Conservation (phyloP, 2,113 vertebrate genomes). For the Mobula hypostoma region DNA sequence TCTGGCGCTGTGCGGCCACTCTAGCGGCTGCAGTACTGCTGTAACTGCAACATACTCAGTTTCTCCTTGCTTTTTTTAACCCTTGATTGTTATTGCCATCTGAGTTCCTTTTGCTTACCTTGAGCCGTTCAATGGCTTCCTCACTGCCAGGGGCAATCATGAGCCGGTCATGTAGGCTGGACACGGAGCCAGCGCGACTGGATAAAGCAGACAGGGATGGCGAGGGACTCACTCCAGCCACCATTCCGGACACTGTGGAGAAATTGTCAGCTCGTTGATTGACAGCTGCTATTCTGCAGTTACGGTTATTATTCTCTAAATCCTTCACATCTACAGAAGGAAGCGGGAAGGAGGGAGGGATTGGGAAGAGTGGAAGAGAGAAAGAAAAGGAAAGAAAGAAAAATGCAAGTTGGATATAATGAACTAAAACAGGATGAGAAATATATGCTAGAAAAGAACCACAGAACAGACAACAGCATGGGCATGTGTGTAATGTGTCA, state of each 20-base stretch:
- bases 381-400: constrained; percentile 42
- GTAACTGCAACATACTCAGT: background rate
- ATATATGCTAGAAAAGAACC: constrained; percentile 31
- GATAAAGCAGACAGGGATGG: constrained; percentile 85
- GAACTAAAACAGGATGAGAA: constrained; percentile 19
- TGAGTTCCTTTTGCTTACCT: constrained; percentile 59
- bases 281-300: constrained; percentile 57
- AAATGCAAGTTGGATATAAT: constrained; percentile 16
- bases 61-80: background rate
- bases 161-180: constrained; percentile 89
- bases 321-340: constrained; percentile 65
- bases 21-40: background rate
- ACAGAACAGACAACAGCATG: constrained; percentile 24
- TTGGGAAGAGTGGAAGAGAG: constrained; percentile 40
- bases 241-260: constrained; percentile 97
- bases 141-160: constrained; percentile 89
- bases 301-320: constrained; percentile 72
- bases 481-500: constrained; percentile 7
- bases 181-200: constrained; percentile 84
- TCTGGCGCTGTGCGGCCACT: too few relatives aligned
- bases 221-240: constrained; percentile 91
- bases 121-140: constrained; percentile 91
- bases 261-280: constrained; percentile 80
- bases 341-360: constrained; percentile 42
- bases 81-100: background rate